These are phyloP conservation scores for Phataginus tricuspis DNA, from an alignment of 2,797 vertebrate genomes.

Conservation along the genomic window DNA sequence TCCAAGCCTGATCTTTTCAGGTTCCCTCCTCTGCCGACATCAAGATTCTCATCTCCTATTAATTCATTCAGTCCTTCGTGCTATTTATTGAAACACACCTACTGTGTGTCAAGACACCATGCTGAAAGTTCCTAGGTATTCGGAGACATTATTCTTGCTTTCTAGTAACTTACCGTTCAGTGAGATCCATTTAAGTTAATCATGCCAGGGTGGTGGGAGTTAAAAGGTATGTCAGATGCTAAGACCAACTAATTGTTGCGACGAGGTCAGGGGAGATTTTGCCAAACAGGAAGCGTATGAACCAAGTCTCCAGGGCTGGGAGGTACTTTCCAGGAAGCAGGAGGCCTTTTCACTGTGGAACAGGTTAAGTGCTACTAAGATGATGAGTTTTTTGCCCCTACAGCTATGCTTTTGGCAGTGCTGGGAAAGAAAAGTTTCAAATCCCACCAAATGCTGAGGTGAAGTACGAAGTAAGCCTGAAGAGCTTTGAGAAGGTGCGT, in stretches of 20 bases:
- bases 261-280: background rate
- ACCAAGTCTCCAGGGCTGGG: background rate
- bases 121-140: background rate
- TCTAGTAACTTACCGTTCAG: background rate
- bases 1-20: background rate
- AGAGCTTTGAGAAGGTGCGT: conserved; percentile 95
- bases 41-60: background rate
- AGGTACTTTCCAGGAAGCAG: conserved; percentile 1
- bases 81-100: background rate
- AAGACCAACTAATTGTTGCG: background rate
- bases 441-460: conserved; percentile 92
- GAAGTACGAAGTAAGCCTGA: conserved; percentile 93
- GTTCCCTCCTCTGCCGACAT: background rate
- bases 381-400: background rate
- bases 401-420: conserved; percentile 94
- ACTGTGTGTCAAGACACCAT: background rate
- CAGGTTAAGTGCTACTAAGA: background rate
- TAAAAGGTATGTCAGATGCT: background rate
- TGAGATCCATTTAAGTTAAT: background rate
- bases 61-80: background rate
- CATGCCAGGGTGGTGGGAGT: background rate
- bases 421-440: conserved; percentile 91
- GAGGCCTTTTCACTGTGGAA: background rate
- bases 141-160: background rate
- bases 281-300: conserved; percentile 11